A percentile compares a stretch with the other conserved stretches of the same genome.
These are phyloP conservation scores for Tricholauxania praeusta DNA, from an alignment of 2,888 invertebrate species.

Conservation along the genomic window DNA sequence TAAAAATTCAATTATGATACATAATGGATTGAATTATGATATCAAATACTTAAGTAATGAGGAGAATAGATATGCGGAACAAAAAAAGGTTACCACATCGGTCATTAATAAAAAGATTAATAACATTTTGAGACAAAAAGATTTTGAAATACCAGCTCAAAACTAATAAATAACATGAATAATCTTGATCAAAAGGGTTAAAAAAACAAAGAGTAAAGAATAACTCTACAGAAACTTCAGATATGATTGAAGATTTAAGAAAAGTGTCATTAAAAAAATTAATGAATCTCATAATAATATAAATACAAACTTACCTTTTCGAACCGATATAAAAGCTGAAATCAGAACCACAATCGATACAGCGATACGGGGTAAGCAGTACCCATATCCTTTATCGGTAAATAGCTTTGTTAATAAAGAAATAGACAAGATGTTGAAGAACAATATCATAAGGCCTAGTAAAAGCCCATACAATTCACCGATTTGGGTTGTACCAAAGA, in stretches of 20 bases:
- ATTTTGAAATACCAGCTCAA: no score
- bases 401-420: slow-evolving; percentile 15
- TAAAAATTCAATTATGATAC: background rate
- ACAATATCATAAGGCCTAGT: background rate
- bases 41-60: no score
- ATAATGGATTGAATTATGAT: no score
- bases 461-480: background rate
- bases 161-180: no score
- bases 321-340: background rate
- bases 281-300: background rate
- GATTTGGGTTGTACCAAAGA: background rate
- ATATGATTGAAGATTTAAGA: no score
- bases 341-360: slow-evolving; percentile 1
- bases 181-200: no score
- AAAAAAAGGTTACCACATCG: no score
- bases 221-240: no score
- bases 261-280: background rate
- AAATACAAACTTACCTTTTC: background rate
- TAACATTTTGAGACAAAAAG: no score
- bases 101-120: no score
- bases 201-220: no score
- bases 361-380: slow-evolving; percentile 29
- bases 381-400: slow-evolving; percentile 14
- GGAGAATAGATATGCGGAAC: no score
- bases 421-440: background rate